A percentile compares a stretch with the other conserved stretches of the same genome.
Conservation (phyloP, 2,888 invertebrate genomes). For the Lingula anatina region DNA sequence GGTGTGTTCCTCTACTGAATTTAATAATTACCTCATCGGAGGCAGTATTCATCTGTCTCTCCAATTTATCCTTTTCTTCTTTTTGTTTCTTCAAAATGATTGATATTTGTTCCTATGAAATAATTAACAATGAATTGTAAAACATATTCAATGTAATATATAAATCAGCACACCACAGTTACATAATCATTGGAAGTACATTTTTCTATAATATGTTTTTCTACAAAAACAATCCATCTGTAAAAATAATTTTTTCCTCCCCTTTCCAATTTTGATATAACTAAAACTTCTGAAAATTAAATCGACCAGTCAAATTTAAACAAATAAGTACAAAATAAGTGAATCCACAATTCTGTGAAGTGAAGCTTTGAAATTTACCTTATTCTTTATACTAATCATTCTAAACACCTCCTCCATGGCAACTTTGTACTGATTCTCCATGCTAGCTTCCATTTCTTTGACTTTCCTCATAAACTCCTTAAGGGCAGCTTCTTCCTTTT, state of each 20-base stretch:
- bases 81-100: slow-evolving; percentile 19
- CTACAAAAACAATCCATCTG: too few relatives aligned
- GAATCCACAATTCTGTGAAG: not conserved
- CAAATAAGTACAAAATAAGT: too few relatives aligned
- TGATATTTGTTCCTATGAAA: slow-evolving; percentile 11
- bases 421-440: slow-evolving; percentile 31
- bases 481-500: slow-evolving; percentile 20
- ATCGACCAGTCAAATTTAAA: not conserved
- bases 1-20: too few relatives aligned
- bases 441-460: slow-evolving; percentile 26
- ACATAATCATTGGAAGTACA: not conserved
- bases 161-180: too few relatives aligned
- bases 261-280: too few relatives aligned
- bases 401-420: slow-evolving; percentile 33
- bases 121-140: too few relatives aligned
- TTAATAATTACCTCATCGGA: slow-evolving; percentile 17
- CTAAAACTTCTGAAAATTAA: not conserved
- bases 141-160: too few relatives aligned
- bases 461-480: slow-evolving; percentile 15
- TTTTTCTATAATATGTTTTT: not conserved
- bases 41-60: slow-evolving; percentile 16
- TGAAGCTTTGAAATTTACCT: slow-evolving; percentile 17
- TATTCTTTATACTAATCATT: slow-evolving; percentile 38
- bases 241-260: too few relatives aligned
- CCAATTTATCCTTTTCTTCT: slow-evolving; percentile 21